Evolutionary conservation across 1,140 invertebrate genomes (phyloP).

Genomic region (Homalodisca vitripennis): DNA sequence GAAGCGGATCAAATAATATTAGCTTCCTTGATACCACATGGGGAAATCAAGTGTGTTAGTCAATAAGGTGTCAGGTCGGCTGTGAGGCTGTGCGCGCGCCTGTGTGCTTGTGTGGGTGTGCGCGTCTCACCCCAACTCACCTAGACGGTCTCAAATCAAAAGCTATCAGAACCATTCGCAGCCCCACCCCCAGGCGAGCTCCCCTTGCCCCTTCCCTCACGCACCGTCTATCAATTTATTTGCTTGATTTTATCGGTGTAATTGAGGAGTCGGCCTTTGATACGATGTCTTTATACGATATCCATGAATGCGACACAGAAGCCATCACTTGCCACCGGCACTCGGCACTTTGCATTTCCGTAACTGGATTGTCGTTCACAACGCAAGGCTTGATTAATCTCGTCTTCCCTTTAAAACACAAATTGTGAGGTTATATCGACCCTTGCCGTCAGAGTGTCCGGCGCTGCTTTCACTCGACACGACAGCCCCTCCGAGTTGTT

Average conservation of each 20-base stretch:
- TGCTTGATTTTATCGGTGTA: constrained; percentile 26
- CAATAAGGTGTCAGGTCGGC: not conserved
- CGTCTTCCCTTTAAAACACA: no score
- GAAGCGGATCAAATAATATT: not conserved
- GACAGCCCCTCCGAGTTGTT: no score
- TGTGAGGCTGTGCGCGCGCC: not conserved
- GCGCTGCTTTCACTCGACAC: no score
- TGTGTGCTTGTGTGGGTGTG: not conserved
- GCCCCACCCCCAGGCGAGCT: constrained; percentile 40
- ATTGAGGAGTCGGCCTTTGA: constrained; percentile 22
- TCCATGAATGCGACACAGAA: not conserved
- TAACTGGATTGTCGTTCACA: no score
- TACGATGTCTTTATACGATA: constrained; percentile 11
- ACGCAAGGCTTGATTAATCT: no score
- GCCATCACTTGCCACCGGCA: not conserved
- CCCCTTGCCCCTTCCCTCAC: constrained; percentile 34
- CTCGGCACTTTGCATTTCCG: not conserved
- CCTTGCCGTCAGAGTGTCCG: no score
- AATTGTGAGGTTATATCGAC: no score
- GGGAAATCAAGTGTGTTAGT: no score
- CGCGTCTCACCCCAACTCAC: not conserved
- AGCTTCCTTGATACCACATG: not conserved
- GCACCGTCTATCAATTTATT: constrained; percentile 19
- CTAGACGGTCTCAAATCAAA: constrained; percentile 25
- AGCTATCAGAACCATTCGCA: constrained; percentile 26